Conservation (phyloP, 2,797 vertebrate genomes). For the Arrhamphus sclerolepis region DNA sequence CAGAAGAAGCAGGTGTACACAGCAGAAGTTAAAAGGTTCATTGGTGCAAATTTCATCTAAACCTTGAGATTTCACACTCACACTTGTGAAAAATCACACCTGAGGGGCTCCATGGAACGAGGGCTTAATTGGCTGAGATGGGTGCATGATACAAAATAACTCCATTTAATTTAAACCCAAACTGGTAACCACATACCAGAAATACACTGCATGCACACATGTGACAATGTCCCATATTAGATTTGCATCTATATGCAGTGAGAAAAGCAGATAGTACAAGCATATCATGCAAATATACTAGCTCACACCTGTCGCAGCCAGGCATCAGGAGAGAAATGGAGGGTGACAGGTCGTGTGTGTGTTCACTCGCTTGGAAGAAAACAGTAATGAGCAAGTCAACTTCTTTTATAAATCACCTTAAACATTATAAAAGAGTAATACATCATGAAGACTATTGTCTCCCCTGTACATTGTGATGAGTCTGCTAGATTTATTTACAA, state of each 20-base stretch:
- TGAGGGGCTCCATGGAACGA: constrained; percentile 68
- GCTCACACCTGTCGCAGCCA: constrained; percentile 39
- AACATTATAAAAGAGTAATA: constrained; percentile 17
- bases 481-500: not conserved
- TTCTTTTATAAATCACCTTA: constrained; percentile 53
- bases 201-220: constrained; percentile 1
- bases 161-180: constrained; percentile 32
- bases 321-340: constrained; percentile 1
- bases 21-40: constrained; percentile 30
- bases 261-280: constrained; percentile 43
- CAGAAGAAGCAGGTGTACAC: constrained; percentile 25
- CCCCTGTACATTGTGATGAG: not conserved
- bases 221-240: constrained; percentile 25
- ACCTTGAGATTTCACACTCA: constrained; percentile 78
- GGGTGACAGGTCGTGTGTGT: not conserved
- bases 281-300: constrained; percentile 54
- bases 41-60: constrained; percentile 71
- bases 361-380: constrained; percentile 25
- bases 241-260: constrained; percentile 54
- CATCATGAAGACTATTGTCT: constrained; percentile 37
- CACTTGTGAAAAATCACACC: constrained; percentile 82
- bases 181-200: not conserved
- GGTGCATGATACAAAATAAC: constrained; percentile 64
- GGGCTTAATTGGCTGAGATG: constrained; percentile 77
- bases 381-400: constrained; percentile 49